Evolutionary conservation across 2,888 invertebrate species (phyloP), one percentile per base, ranked within the genome.

Genomic region (Argyresthia goedartella): DNA sequence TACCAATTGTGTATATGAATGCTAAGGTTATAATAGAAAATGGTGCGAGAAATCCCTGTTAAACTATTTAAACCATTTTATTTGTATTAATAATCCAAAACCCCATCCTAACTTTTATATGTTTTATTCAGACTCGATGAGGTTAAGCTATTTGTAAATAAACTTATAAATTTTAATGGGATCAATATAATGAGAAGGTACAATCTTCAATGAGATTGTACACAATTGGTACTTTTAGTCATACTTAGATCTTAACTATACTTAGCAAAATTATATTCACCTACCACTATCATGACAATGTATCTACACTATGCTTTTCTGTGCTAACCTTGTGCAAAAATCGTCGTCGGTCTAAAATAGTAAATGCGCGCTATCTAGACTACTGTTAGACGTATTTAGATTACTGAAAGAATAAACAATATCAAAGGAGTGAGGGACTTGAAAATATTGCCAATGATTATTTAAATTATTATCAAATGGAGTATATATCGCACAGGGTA

Each of bases 191-290:
- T 76, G 79, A 81, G 71, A 81, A 69, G 71, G 74, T 80, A 44
- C 84, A 25, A 25, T 25, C 25, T 25, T 25, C 25, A 25, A 25
- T 84, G 79, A 79, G 71, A 73, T 74, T 76, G 79, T 81, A 81
- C 82, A 74, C 81, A 77, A 76, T 80, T 79, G 84, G 80, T 84
- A 82, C 80, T 81, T 84, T 77, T 82, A 81, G 69, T 76, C 72
- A 72, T 49, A 52, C 49, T 39, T 49, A 48, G 48, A 48, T 48
- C 48, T 36, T 48, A 48, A n/a, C 10, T 39, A 16, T 51, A 44
- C 25, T 43, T 51, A 44, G 34, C 16, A 13, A 44, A 50, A 42
- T 50, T 41, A 42, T 50, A 41, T 49, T 25, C 33, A 34, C 33
- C 25, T 50, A 50, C 15, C 48, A 48, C 48, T 15, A 36, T 15